A percentile compares a stretch with the other conserved stretches of the same genome.
Conservation (phyloP, 2,113 vertebrate species). For the Dipodomys merriami region DNA sequence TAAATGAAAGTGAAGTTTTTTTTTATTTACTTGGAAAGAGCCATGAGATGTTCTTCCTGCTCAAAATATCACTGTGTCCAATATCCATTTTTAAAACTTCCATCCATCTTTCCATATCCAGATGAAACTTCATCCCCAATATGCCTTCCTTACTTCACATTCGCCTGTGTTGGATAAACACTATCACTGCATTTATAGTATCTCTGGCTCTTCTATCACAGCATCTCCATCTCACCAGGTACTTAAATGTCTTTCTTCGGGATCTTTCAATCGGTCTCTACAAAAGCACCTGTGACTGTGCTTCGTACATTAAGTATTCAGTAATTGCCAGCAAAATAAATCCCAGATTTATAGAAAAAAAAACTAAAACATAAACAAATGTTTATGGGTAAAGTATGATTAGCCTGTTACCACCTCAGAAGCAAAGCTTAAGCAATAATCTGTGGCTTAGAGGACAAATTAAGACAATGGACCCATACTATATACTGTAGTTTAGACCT, state of each 20-base stretch:
- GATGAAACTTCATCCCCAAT: background rate
- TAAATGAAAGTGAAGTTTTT: background rate
- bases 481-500: background rate
- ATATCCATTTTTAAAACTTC: background rate
- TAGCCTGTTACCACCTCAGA: background rate
- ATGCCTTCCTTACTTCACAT: background rate
- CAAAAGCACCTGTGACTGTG: background rate
- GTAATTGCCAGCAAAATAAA: conserved; percentile 46
- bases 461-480: background rate
- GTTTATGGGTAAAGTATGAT: conserved; percentile 31
- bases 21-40: background rate
- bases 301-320: conserved; percentile 20
- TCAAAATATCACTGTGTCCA: conserved; percentile 16
- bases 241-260: background rate
- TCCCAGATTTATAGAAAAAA: background rate
- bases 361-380: background rate
- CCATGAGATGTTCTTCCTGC: background rate
- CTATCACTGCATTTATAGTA: background rate
- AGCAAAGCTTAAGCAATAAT: conserved; percentile 50
- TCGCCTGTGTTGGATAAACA: background rate
- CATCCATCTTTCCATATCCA: conserved; percentile 17
- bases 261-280: background rate
- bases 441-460: background rate
- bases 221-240: background rate
- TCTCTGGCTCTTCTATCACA: background rate